phyloP scores from a whole-genome alignment of 2,888 invertebrate genomes.

The Meiosimyza decipiens region DNA sequence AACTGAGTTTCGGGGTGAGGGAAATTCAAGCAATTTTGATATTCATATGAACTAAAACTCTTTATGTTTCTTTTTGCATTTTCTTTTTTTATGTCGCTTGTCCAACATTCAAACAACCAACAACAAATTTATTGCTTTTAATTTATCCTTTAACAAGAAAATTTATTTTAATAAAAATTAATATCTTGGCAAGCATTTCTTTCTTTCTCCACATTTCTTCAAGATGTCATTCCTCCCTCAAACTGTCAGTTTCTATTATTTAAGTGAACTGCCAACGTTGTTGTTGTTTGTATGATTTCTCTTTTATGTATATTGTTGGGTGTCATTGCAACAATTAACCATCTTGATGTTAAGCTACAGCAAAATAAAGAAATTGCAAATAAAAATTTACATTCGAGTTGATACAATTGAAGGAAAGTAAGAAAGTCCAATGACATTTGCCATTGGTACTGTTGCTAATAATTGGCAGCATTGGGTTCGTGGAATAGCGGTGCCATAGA shows the following conservation, averaged over 20 bases:
- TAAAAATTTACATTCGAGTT: conserved; percentile 56
- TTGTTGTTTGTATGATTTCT: conserved; percentile 30
- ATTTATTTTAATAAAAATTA: conserved; percentile 20
- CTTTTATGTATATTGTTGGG: conserved; percentile 14
- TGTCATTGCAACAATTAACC: conserved; percentile 33
- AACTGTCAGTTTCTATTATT: conserved; percentile 38
- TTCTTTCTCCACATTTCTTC: conserved; percentile 8
- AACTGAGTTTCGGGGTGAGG: no score
- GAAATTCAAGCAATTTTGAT: no score
- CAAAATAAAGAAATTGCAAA: conserved; percentile 53
- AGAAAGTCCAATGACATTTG: conserved; percentile 56
- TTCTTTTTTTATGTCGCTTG: not conserved
- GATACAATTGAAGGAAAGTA: conserved; percentile 38
- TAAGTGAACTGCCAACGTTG: conserved; percentile 41
- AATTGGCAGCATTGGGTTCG: not conserved
- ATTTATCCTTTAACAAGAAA: conserved; percentile 16
- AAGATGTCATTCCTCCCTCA: conserved; percentile 22
- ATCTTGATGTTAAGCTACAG: conserved; percentile 35
- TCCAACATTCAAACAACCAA: not conserved
- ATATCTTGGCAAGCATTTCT: conserved; percentile 33
- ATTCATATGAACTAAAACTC: not conserved
- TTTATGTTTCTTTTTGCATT: not conserved
- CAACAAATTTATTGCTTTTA: conserved; percentile 18
- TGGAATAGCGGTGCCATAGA: not conserved
- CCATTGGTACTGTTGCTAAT: conserved; percentile 3